These are phyloP conservation scores for Mycogona germanica DNA, from an alignment of 2,888 invertebrate genomes.

Conservation along the genomic window DNA sequence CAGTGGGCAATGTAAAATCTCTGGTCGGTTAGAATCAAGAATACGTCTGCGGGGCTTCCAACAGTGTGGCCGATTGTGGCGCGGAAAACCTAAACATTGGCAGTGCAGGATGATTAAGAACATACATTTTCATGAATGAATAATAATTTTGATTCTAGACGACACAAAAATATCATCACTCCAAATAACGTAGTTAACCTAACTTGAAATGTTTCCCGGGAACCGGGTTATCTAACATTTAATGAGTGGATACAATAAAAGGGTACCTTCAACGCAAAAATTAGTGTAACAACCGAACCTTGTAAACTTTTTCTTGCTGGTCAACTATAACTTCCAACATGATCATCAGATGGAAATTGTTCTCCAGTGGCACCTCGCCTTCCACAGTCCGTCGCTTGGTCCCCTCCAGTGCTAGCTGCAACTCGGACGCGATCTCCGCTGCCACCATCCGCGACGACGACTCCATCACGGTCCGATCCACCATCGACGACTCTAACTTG, in stretches of 20 bases:
- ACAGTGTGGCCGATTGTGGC: constrained; percentile 30
- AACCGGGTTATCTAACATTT: too few species aligned
- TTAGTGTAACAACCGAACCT: constrained; percentile 28
- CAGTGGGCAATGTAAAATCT: constrained; percentile 31
- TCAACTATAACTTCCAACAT: constrained; percentile 32
- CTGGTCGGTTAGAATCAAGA: constrained; percentile 29
- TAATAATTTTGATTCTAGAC: background rate
- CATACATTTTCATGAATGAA: background rate
- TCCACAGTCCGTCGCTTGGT: background rate
- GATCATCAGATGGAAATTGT: constrained; percentile 32
- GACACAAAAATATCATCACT: background rate
- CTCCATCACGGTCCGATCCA: background rate
- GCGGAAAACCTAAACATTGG: constrained; percentile 31
- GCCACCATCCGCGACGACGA: background rate
- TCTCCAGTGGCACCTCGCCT: constrained; percentile 27
- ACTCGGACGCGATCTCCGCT: constrained; percentile 9
- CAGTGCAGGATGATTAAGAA: background rate
- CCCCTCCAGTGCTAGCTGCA: background rate
- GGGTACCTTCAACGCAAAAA: too few species aligned
- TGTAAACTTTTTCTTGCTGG: constrained; percentile 32
- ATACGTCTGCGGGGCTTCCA: constrained; percentile 23
- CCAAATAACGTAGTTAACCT: background rate
- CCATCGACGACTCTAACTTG: background rate
- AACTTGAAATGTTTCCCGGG: background rate
- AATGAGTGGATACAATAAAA: too few species aligned